Conservation (phyloP, 2,888 invertebrate species). For the Tipula helvola region DNA sequence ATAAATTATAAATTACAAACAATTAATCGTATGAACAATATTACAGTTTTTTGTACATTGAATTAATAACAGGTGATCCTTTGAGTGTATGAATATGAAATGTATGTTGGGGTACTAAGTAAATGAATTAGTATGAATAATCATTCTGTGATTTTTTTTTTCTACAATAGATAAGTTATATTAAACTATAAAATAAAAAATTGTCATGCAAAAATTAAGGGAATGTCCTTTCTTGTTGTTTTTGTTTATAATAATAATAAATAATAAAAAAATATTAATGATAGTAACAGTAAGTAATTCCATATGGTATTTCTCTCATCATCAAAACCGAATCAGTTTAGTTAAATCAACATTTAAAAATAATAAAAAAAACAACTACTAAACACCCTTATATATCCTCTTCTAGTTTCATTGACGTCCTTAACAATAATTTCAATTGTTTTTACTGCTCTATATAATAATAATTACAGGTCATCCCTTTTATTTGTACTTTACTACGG, state of each 20-base stretch:
- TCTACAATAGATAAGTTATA: too few relatives aligned
- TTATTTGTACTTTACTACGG: background rate
- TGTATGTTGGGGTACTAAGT: too few relatives aligned
- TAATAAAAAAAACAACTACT: background rate
- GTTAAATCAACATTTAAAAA: constrained; percentile 8
- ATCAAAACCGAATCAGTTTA: constrained; percentile 5
- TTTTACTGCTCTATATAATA: background rate
- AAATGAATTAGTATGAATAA: background rate
- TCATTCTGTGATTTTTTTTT: background rate
- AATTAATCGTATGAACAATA: background rate
- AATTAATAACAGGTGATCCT: background rate
- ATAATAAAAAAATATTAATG: background rate
- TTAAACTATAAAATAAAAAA: background rate
- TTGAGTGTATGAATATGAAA: background rate
- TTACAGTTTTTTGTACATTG: background rate
- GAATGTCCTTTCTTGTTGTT: background rate
- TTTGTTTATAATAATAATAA: background rate
- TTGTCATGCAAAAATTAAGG: background rate
- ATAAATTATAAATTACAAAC: background rate
- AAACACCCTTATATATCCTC: background rate
- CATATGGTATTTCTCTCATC: constrained; percentile 7
- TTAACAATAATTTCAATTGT: background rate
- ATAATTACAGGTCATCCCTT: background rate
- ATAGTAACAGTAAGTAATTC: background rate
- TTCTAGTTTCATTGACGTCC: background rate